phyloP scores from a whole-genome alignment of 2,113 vertebrate genomes.

The Lontra canadensis region DNA sequence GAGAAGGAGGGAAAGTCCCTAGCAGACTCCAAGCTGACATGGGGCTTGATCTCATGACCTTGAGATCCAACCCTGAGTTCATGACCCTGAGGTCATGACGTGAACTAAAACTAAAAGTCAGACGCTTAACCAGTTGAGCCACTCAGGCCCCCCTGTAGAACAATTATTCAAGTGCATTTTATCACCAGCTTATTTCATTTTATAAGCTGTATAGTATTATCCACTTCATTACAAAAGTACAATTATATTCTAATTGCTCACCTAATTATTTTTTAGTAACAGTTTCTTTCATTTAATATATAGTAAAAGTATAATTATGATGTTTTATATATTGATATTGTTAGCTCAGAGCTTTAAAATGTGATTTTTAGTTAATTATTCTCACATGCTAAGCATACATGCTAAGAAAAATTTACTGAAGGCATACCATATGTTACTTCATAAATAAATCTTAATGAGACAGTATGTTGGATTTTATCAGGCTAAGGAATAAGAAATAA shows the following conservation, averaged over 20 bases:
- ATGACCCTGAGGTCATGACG: not conserved
- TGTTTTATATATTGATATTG: not conserved
- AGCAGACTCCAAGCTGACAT: not conserved
- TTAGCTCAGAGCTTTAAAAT: not conserved
- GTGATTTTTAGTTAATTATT: constrained; percentile 23
- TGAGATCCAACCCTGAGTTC: not conserved
- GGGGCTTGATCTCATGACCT: not conserved
- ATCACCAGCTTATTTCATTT: not conserved
- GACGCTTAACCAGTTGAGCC: not conserved
- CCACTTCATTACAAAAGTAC: not conserved
- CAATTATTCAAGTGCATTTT: not conserved
- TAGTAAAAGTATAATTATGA: not conserved
- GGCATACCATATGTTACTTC: not conserved
- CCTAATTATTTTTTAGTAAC: not conserved
- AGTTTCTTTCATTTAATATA: not conserved
- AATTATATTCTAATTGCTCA: not conserved
- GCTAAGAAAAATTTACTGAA: not conserved
- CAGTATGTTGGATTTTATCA: not conserved
- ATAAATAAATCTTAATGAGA: not conserved
- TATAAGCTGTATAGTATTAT: not conserved
- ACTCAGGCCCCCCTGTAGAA: not conserved
- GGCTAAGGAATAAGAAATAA: not conserved
- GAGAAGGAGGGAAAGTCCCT: not conserved
- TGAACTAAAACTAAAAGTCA: not conserved
- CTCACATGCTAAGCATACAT: not conserved